Evolutionary conservation across 2,888 invertebrate species (phyloP).

Genomic region (Harpalus rufipes): DNA sequence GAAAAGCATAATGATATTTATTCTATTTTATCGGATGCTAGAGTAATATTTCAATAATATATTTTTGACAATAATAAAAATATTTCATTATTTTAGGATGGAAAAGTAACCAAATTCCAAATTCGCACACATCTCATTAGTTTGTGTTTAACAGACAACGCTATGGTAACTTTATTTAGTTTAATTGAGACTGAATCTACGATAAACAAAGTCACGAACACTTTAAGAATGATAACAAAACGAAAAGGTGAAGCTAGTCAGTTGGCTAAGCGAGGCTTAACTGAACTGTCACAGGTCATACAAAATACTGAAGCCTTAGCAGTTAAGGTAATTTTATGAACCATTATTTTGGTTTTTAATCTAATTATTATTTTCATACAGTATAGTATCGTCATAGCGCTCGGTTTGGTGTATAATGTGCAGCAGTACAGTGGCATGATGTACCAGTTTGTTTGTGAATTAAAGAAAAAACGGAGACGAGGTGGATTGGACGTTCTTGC

Average conservation of each 20-base stretch:
- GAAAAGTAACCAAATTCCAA: constrained; percentile 84
- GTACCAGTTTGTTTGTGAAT: constrained; percentile 83
- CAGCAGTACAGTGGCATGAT: constrained; percentile 84
- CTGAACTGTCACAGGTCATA: constrained; percentile 87
- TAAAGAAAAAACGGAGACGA: constrained; percentile 79
- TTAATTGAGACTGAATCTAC: constrained; percentile 85
- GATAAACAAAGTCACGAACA: constrained; percentile 80
- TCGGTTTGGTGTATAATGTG: constrained; percentile 82
- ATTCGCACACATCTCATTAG: constrained; percentile 84
- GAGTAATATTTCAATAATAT: constrained; percentile 72
- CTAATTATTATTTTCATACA: constrained; percentile 73
- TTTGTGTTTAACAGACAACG: constrained; percentile 84
- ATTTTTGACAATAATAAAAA: constrained; percentile 6
- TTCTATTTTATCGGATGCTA: constrained; percentile 77
- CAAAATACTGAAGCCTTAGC: constrained; percentile 86
- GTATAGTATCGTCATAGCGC: constrained; percentile 82
- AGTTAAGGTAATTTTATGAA: constrained; percentile 81
- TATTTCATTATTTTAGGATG: constrained; percentile 76
- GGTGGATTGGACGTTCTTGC: constrained; percentile 86
- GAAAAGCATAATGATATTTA: constrained; percentile 81
- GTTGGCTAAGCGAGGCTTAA: constrained; percentile 84
- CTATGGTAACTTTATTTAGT: constrained; percentile 82
- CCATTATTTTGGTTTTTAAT: not conserved
- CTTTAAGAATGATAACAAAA: constrained; percentile 83
- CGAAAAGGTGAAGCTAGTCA: constrained; percentile 84